These are phyloP conservation scores for Thalpophila matura DNA, from an alignment of 2,888 invertebrate species.

Conservation along the genomic window DNA sequence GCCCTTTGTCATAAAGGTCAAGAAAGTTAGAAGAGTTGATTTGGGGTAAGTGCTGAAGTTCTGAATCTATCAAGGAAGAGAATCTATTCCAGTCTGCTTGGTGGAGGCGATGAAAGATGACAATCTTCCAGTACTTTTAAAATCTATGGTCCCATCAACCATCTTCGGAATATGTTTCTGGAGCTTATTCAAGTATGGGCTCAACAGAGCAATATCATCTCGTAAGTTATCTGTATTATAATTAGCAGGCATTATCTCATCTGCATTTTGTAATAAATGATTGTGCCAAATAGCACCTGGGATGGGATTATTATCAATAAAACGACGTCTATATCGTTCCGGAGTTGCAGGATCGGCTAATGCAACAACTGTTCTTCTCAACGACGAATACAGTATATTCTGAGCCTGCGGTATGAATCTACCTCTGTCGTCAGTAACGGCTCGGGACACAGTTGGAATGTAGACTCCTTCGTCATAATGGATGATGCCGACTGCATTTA, in stretches of 20 bases:
- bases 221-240: neutral
- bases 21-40: too few species aligned
- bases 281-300: constrained; percentile 24
- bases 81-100: too few species aligned
- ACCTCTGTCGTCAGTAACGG: neutral
- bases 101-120: too few species aligned
- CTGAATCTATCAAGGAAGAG: too few species aligned
- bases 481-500: constrained; percentile 27
- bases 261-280: constrained; percentile 4
- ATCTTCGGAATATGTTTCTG: neutral
- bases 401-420: constrained; percentile 9
- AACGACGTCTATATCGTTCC: neutral
- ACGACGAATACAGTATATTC: neutral
- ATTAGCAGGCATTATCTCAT: neutral
- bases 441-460: constrained; percentile 15
- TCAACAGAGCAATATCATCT: neutral
- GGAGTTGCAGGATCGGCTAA: neutral
- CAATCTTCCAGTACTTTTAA: too few species aligned
- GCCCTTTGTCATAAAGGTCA: too few species aligned
- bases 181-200: neutral
- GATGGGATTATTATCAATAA: constrained; percentile 13
- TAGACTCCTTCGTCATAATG: constrained; percentile 32
- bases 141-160: too few species aligned
- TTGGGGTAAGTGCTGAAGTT: too few species aligned
- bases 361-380: neutral